Evolutionary conservation across 2,113 vertebrate species (phyloP), one percentile per base, ranked within the genome.

Genomic region (Pelodiscus sinensis): DNA sequence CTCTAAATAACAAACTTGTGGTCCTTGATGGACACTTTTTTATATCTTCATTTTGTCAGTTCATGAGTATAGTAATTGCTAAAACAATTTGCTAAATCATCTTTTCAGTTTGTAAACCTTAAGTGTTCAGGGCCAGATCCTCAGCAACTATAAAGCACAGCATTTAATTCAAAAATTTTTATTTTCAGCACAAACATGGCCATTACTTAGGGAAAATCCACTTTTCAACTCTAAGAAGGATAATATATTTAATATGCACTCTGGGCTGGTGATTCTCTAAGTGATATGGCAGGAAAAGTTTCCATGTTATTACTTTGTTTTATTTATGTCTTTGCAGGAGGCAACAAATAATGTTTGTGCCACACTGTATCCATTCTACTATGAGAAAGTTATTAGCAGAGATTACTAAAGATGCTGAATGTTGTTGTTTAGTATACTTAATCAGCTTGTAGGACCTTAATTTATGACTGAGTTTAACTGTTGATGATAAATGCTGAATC

Each of bases 401-500:
- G 62, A 35, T 4, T 92, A 84, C 35, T 2, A 87, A 2, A 78
- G 31, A 65, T 89, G 85, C 25, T 88, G 88, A 95, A 92, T 31
- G 79, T 8, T 51, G 71, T 89, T 94, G 85, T 58, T 93, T 87
- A 16, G 58, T 4, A 15, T 82, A 25, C 1, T 75, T 25, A 92
- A 29, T 44, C 62, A 92, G 55, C 71, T 79, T 86, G 82, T 44
- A 11, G 1, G 68, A 80, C 65, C 54, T 91, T 78, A 55, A 82
- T 84, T 92, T 35, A 79, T 38, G 31, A 57, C 10, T 51, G 91
- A 24, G 12, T 8, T 86, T 81, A 94, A 95, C 60, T 44, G 0
- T 52, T 85, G 1, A 86, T 68, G 16, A 89, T 86, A 91, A 94
- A 89, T 84, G 77, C 50, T 79, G 92, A 94, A 93, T 90, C 93